Conservation (phyloP, 2,888 invertebrate species). For the Orchesella flavescens region DNA sequence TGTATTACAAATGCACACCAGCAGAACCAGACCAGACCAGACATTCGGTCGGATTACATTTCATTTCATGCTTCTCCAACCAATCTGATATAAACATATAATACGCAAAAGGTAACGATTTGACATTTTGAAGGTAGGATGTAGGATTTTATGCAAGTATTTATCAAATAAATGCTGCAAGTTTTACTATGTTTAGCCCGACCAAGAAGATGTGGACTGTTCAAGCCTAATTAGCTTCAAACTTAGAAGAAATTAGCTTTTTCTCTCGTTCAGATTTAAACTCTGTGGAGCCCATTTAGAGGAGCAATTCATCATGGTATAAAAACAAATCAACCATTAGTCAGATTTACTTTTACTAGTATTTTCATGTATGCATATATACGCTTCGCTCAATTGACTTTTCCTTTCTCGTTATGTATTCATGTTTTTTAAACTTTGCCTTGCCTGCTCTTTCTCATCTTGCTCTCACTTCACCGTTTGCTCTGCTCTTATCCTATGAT, state of each 20-base stretch:
- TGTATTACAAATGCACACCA: no score
- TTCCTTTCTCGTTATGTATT: background rate
- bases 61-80: background rate
- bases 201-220: constrained; percentile 15
- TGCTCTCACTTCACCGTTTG: background rate
- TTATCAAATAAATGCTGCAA: background rate
- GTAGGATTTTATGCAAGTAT: background rate
- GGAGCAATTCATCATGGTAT: constrained; percentile 35
- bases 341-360: constrained; percentile 28
- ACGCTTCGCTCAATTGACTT: background rate
- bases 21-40: no score
- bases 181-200: no score
- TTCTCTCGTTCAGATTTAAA: constrained; percentile 19
- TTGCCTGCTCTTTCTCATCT: background rate
- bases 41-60: background rate
- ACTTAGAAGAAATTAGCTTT: constrained; percentile 41
- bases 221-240: constrained; percentile 43
- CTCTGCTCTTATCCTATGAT: constrained; percentile 1
- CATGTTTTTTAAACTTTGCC: background rate
- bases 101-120: no score
- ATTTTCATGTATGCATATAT: no score
- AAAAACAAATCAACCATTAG: constrained; percentile 26
- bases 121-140: no score
- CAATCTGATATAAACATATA: no score
- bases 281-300: constrained; percentile 22